Conservation (phyloP, 2,888 invertebrate species). For the Thera obeliscata region DNA sequence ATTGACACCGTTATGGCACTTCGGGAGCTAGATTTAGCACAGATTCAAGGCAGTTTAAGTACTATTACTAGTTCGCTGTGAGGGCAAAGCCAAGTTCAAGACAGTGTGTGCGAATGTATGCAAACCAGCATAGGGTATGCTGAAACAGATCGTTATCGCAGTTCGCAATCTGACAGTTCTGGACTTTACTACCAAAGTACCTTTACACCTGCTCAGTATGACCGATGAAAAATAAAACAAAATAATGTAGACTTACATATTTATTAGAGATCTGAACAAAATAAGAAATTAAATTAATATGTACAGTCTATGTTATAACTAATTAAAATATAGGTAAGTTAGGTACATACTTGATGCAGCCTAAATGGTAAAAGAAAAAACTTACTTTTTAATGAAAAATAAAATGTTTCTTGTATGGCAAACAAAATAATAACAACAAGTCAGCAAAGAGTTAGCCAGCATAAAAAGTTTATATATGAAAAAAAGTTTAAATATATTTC, state of each 20-base stretch:
- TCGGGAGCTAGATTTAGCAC: too few species aligned
- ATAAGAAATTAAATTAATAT: conserved; percentile 85
- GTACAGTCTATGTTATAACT: conserved; percentile 85
- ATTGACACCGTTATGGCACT: too few species aligned
- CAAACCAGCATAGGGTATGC: too few species aligned
- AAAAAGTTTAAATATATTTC: conserved; percentile 53
- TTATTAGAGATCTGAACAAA: conserved; percentile 86
- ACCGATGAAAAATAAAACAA: conserved; percentile 44
- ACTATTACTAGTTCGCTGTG: too few species aligned
- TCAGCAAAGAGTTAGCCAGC: conserved; percentile 60
- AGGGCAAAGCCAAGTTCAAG: too few species aligned
- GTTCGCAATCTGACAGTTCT: too few species aligned
- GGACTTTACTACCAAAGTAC: too few species aligned
- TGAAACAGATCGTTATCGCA: too few species aligned
- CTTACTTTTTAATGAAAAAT: conserved; percentile 64
- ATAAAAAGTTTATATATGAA: conserved; percentile 41
- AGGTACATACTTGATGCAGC: conserved; percentile 81
- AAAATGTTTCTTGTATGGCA: conserved; percentile 55
- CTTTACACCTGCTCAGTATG: too few species aligned
- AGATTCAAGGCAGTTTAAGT: too few species aligned
- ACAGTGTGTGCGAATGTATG: too few species aligned
- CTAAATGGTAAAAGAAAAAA: conserved; percentile 57
- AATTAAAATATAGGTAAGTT: conserved; percentile 83
- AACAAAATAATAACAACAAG: conserved; percentile 57
- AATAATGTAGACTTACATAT: conserved; percentile 80